phyloP scores from a whole-genome alignment of 2,113 vertebrate species.

The Neotoma lepida region DNA sequence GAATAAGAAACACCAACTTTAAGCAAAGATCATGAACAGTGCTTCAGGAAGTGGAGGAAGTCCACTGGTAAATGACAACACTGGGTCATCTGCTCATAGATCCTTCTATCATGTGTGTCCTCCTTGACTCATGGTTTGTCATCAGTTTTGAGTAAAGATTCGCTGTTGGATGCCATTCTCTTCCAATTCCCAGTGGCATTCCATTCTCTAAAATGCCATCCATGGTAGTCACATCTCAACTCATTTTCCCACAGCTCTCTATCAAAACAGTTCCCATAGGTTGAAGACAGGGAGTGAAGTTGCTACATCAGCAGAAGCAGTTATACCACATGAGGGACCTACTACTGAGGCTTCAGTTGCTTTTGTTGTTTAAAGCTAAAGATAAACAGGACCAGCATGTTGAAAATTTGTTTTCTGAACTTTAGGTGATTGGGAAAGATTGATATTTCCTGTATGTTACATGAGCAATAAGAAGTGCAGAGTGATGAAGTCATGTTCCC shows the following conservation, averaged over 20 bases:
- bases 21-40: neutral
- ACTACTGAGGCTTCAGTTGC: neutral
- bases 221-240: neutral
- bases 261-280: neutral
- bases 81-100: neutral
- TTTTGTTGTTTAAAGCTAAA: neutral
- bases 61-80: neutral
- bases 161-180: neutral
- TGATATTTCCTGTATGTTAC: neutral
- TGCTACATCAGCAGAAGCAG: neutral
- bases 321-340: neutral
- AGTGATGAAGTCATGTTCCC: too few relatives aligned
- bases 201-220: neutral
- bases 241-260: neutral
- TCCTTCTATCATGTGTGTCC: fast-evolving
- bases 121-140: neutral
- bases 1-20: neutral
- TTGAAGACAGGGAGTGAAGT: too few relatives aligned
- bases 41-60: neutral
- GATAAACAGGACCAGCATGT: neutral
- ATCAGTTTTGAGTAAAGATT: neutral
- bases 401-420: neutral
- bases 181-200: neutral
- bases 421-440: neutral
- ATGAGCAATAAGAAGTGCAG: neutral